Base-by-base conservation (phyloP, 1,140 invertebrate genomes). In the Drosophila punjabiensis region DNA sequence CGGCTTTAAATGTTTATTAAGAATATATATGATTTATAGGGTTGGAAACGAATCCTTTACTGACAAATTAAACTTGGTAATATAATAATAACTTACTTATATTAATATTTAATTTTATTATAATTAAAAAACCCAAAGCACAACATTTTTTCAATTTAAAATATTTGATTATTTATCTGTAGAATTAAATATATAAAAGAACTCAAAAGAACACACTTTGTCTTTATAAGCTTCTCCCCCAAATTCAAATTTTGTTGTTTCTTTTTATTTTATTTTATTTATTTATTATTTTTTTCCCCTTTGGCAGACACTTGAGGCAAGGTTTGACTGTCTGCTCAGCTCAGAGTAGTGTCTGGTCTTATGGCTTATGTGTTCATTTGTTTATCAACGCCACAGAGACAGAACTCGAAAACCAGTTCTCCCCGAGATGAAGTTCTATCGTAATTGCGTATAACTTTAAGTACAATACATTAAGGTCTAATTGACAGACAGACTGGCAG, bases 381-480 rank as follows among this genome's bases (percentile, higher is more conserved):
- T 81, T 69, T 86, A 63, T 79, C 61, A 64, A 70, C 56, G 70
- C 43, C 47, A 63, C 47, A 63, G 24, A 62, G 60, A 47, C 66
- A 68, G 67, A 65, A 61, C 47, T 48, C 24, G 62, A 76, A 71
- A 77, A 76, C 73, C 62, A 66, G 73, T 77, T 75, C 59, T 14
- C 39, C 13, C 41, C 64, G n/a, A 79, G 76, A 70, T 84, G 85
- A 74, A 89, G 85, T 80, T 89, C 85, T 81, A 84, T 77, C 77
- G 83, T 67, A 87, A 87, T 89, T 87, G 85, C 85, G 84, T 89
- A 84, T 81, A 84, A 74, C 84, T 88, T 89, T 70, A 78, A 89
- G 84, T 89, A 87, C 84, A 89, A 87, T 84, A 87, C 84, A 87
- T 87, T 89, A 84, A 89, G 76, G 68, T 87, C 81, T 87, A 87